A percentile compares a stretch with the other conserved stretches of the same genome.
phyloP scores from a whole-genome alignment of 1,140 invertebrate genomes.

The Maniola jurtina region DNA sequence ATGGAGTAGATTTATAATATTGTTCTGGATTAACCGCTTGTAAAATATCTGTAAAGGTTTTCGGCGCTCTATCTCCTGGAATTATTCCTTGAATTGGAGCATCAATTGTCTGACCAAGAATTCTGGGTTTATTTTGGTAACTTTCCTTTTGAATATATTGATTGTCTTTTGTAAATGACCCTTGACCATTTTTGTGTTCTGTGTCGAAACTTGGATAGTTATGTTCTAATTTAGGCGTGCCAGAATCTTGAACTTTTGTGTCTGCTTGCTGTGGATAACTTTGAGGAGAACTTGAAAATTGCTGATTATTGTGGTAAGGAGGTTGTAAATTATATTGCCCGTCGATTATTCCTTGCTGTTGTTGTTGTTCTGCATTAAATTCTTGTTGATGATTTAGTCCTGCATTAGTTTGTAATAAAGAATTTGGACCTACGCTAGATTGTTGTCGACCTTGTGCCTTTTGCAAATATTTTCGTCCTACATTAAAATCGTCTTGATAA shows the following conservation, averaged over 20 bases:
- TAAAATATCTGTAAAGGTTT: conserved; percentile 28
- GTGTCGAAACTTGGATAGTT: background rate
- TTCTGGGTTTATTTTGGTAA: background rate
- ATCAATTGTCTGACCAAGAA: background rate
- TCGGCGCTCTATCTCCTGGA: conserved; percentile 17
- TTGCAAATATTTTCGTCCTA: conserved; percentile 10
- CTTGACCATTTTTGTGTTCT: conserved; percentile 1
- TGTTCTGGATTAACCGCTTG: conserved; percentile 12
- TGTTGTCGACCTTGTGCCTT: conserved; percentile 4
- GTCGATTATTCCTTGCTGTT: background rate
- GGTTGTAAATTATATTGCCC: conserved; percentile 1
- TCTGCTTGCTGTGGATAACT: background rate
- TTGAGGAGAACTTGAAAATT: background rate
- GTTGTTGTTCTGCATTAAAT: background rate
- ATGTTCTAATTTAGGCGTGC: background rate
- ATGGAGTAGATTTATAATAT: conserved; percentile 8
- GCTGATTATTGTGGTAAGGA: background rate
- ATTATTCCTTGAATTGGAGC: background rate
- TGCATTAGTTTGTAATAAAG: background rate
- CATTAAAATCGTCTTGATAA: conserved; percentile 8
- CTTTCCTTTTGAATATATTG: background rate
- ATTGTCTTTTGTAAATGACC: background rate
- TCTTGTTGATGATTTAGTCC: conserved; percentile 6
- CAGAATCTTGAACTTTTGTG: background rate
- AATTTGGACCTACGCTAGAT: background rate